Conservation (phyloP, 1,140 invertebrate genomes). For the Phortica variegata region DNA sequence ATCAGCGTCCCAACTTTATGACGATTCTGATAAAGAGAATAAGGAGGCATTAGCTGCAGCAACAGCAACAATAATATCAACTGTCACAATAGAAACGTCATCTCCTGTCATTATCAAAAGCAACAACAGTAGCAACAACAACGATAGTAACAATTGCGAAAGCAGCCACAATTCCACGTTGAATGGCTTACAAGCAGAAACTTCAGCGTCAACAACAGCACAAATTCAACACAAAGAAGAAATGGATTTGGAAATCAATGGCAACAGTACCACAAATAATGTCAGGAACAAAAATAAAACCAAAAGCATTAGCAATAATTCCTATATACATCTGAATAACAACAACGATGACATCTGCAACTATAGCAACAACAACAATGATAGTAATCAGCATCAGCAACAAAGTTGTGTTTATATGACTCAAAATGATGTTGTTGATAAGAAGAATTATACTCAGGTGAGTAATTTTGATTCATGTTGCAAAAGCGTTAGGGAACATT, state of each 20-base stretch:
- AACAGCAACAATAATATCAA: constrained; percentile 11
- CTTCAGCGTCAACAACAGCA: constrained; percentile 39
- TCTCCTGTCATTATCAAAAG: too few relatives aligned
- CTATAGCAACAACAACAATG: constrained; percentile 11
- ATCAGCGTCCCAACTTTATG: constrained; percentile 3
- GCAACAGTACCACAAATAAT: constrained; percentile 20
- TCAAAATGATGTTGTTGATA: constrained; percentile 24
- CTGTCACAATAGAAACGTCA: not conserved
- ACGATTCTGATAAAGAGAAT: constrained; percentile 56
- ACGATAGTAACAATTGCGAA: constrained; percentile 11
- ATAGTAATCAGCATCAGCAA: constrained; percentile 23
- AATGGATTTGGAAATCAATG: constrained; percentile 45
- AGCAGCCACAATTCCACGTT: constrained; percentile 43
- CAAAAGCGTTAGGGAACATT: too few relatives aligned
- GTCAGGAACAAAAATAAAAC: constrained; percentile 21
- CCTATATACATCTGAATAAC: constrained; percentile 30
- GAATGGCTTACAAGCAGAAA: constrained; percentile 42
- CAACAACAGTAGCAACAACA: constrained; percentile 6
- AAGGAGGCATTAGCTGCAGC: constrained; percentile 33
- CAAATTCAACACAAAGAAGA: constrained; percentile 33
- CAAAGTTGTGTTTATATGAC: constrained; percentile 34
- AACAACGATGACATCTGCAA: constrained; percentile 20
- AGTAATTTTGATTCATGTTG: constrained; percentile 6
- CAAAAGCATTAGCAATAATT: constrained; percentile 42
- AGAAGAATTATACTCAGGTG: constrained; percentile 22